Conservation (phyloP, 2,797 vertebrate species). For the Thripadectes ignobilis region DNA sequence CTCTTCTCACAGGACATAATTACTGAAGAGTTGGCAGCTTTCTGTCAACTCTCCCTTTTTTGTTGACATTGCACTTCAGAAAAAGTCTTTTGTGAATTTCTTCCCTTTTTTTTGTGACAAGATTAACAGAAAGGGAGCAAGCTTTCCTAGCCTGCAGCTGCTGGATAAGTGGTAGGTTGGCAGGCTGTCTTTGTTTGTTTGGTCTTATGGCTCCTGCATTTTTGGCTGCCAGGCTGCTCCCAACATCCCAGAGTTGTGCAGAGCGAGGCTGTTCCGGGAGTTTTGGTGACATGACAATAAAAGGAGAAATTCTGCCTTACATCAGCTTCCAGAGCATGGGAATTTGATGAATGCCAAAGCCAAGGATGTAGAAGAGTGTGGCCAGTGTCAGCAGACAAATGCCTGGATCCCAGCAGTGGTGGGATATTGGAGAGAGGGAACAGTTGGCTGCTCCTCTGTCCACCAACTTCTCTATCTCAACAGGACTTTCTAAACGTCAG, state of each 20-base stretch:
- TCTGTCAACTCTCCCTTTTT: background rate
- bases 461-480: background rate
- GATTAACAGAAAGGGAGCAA: conserved; percentile 13
- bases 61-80: conserved; percentile 7
- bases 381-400: background rate
- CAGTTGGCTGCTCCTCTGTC: background rate
- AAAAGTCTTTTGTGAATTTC: background rate
- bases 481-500: background rate
- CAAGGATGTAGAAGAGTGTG: background rate
- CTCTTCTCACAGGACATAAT: background rate
- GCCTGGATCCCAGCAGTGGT: background rate
- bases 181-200: conserved; percentile 26
- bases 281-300: background rate
- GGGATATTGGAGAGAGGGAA: background rate
- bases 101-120: background rate
- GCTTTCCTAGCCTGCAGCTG: conserved; percentile 53
- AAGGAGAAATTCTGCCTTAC: background rate
- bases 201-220: background rate
- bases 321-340: background rate
- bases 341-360: background rate
- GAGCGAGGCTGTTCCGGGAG: background rate
- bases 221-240: conserved; percentile 16
- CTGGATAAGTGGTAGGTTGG: conserved; percentile 7
- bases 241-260: background rate
- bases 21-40: background rate